Base-by-base conservation (phyloP, 2,797 vertebrate species). In the Thamnophis elegans region DNA sequence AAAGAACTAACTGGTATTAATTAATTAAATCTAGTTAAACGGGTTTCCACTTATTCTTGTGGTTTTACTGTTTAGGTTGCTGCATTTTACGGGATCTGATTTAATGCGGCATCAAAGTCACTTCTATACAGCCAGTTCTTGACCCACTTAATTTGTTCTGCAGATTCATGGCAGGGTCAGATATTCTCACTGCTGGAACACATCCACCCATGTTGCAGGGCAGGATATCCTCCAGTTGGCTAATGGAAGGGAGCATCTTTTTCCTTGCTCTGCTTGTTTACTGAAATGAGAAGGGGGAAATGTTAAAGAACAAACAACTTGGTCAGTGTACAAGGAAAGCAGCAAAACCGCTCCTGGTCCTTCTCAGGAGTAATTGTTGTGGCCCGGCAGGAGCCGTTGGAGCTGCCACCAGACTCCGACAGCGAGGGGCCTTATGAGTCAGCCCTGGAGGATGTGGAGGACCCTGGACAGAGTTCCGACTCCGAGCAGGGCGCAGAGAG, bases 21-120 rank as follows among this genome's bases (percentile, higher is more conserved):
- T 26, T 91, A 91, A 93, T 85, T 91, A 91, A 91, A 91, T 62
- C 60, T 85, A 85, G 47, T 93, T 56, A 22, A 90, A 60, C 51
- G 9, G 47, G 58, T 25, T 85, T 78, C 26, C 16, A 51, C 1
- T 51, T 88, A 22, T 82, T 13, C 6, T 78, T 78, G 20, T 78
- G 87, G 58, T 68, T 87, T 62, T 73, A 47, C 1, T 90, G 36
- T 88, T 55, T 87, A 53, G 60, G 5, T 28, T 65, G n/a, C 47
- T 9, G 78, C 90, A 68, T 55, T 62, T 60, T n/a, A 82, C 7
- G 8, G 32, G n/a, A 73, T 68, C 89, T 55, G n/a, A 85, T 58
- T 55, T 32, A 28, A 62, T 62, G 26, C n/a, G 88, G 60, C 60
- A 88, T 88, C 82, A 36, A 88, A 82, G 73, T 47, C 73, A 82